Conservation (phyloP, 2,888 invertebrate genomes). For the Apamea monoglypha region DNA sequence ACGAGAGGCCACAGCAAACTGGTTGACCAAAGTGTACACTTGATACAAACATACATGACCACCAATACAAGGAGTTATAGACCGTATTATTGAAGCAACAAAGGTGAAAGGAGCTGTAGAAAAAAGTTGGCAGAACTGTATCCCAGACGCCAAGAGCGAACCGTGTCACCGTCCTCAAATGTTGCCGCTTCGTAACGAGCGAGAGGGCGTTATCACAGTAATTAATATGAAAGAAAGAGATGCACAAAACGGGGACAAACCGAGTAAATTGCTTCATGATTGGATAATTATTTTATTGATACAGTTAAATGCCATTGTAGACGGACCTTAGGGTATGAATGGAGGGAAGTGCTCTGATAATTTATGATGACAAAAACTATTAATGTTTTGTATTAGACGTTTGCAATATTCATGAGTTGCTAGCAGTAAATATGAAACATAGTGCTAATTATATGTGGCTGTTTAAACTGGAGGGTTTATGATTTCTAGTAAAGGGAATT, state of each 20-base stretch:
- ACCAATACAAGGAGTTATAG: slow-evolving; percentile 26
- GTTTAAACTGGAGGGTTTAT: slow-evolving; percentile 25
- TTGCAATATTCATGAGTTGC: slow-evolving; percentile 36
- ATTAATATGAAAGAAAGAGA: slow-evolving; percentile 69
- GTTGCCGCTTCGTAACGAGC: slow-evolving; percentile 73
- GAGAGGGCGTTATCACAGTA: slow-evolving; percentile 67
- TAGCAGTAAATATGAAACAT: slow-evolving; percentile 42
- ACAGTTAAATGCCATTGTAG: slow-evolving; percentile 84
- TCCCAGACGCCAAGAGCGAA: slow-evolving; percentile 77
- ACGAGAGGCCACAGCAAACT: slow-evolving; percentile 76
- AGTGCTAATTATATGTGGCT: slow-evolving; percentile 34
- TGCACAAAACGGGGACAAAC: slow-evolving; percentile 77
- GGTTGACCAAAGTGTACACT: slow-evolving; percentile 75
- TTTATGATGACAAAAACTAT: slow-evolving; percentile 68
- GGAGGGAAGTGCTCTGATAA: slow-evolving; percentile 71
- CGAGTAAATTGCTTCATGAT: slow-evolving; percentile 88
- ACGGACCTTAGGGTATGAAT: slow-evolving; percentile 73
- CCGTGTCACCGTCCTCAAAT: slow-evolving; percentile 81
- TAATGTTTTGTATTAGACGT: slow-evolving; percentile 40
- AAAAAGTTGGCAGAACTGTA: slow-evolving; percentile 64
- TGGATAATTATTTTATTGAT: slow-evolving; percentile 90
- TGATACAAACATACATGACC: slow-evolving; percentile 65
- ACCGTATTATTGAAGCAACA: slow-evolving; percentile 11
- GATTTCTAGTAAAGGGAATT: slow-evolving; percentile 20
- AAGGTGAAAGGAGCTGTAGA: slow-evolving; percentile 43